Evolutionary conservation across 2,113 vertebrate genomes (phyloP), one percentile per base, ranked within the genome.

Genomic region (Pedionomus torquatus): DNA sequence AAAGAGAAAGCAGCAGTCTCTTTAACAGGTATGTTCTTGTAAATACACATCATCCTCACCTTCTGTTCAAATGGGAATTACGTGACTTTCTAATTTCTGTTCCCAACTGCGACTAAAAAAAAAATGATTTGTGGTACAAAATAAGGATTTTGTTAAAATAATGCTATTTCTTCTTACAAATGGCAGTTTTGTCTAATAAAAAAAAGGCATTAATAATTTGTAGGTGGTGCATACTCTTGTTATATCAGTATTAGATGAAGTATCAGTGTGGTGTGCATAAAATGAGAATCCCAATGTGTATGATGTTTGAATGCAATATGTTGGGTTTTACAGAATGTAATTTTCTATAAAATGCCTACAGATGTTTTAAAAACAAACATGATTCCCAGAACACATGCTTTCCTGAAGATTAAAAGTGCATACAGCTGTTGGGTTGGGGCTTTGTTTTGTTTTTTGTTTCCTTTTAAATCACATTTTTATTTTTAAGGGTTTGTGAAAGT

Each of bases 311-410:
- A 86, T 94, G 58, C 85, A 91, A 31, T 93, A 83, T 83, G 80
- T 63, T 88, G n/a, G 0, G 19, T 93, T 89, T 74, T 78, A 14
- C 28, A 72, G 83, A 95, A 90, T 75, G 60, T 57, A 77, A 77
- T 91, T 94, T 95, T 94, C 68, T 70, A 44, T 86, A 77, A 83
- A 92, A 96, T 89, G 75, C 39, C 64, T 96, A 91, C 90, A 96
- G 85, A 94, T 89, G 57, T 93, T 96, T 92, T 94, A 87, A 93
- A 96, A 94, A 24, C 61, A 96, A 93, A 68, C 35, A 81, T 48
- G 18, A 77, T 77, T 94, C 28, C 80, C 54, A 63, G 68, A 94
- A 88, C 88, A 96, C 39, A 72, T 86, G 76, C 15, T 88, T 88
- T 94, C 51, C 63, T 78, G 55, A 86, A 83, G 85, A 94, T 90